A percentile compares a stretch with the other conserved stretches of the same genome.
Evolutionary conservation across 2,113 vertebrate genomes (phyloP).

Genomic region (Ia io): DNA sequence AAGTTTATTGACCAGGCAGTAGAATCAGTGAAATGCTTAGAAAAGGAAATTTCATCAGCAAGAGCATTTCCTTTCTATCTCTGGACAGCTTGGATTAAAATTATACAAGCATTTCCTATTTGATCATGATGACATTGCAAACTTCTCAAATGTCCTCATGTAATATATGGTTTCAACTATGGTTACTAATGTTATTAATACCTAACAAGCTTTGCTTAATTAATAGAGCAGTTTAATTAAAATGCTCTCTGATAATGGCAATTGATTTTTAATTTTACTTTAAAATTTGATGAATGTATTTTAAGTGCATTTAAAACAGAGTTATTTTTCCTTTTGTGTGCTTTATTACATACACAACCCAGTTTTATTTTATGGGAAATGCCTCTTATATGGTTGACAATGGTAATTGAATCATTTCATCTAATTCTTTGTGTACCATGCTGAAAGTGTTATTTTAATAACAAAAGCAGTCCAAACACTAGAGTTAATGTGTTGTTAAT

Average conservation of each 20-base stretch:
- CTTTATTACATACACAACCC: background rate
- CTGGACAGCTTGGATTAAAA: background rate
- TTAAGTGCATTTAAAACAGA: background rate
- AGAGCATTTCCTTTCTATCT: background rate
- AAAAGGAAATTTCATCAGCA: background rate
- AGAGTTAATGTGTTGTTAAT: constrained; percentile 31
- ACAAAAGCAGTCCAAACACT: constrained; percentile 32
- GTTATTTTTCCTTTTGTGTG: background rate
- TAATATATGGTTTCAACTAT: background rate
- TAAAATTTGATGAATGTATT: background rate
- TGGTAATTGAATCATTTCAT: background rate
- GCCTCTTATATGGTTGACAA: background rate
- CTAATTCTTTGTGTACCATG: background rate
- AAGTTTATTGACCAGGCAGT: background rate
- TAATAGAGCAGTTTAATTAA: background rate
- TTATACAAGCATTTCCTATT: background rate
- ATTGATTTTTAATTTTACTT: background rate
- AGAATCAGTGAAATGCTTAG: background rate
- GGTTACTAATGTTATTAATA: background rate
- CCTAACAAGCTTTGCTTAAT: background rate
- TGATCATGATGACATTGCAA: background rate
- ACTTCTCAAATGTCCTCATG: background rate
- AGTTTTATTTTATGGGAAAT: constrained; percentile 5
- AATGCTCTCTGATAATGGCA: background rate
- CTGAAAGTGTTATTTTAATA: constrained; percentile 6